phyloP scores from a whole-genome alignment of 2,888 invertebrate genomes.

The Creontiades dilutus region DNA sequence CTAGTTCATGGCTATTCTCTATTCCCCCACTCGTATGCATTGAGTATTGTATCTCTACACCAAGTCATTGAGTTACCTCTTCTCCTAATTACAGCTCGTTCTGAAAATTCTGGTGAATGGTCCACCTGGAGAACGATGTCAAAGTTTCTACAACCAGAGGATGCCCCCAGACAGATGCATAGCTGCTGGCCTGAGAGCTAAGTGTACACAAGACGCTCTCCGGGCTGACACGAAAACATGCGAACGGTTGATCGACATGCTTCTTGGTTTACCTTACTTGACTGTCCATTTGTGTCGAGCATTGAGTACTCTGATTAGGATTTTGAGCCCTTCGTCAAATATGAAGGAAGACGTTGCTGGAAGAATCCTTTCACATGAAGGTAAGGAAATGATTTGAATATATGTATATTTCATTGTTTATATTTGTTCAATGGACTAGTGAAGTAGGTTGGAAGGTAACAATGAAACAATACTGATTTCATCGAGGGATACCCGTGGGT shows the following conservation, averaged over 20 bases:
- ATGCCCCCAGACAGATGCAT: conserved; percentile 52
- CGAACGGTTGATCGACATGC: not conserved
- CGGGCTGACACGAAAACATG: not conserved
- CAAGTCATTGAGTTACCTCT: not conserved
- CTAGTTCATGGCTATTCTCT: not conserved
- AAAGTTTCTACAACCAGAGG: conserved; percentile 1
- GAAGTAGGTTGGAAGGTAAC: too few relatives aligned
- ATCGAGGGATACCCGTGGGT: too few relatives aligned
- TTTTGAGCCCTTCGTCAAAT: not conserved
- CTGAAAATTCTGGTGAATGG: conserved; percentile 22
- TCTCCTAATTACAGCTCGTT: conserved; percentile 3
- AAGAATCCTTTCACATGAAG: not conserved
- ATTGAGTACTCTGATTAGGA: not conserved
- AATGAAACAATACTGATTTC: too few relatives aligned
- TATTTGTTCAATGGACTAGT: too few relatives aligned
- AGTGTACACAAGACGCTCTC: not conserved
- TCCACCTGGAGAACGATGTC: conserved; percentile 53
- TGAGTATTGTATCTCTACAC: not conserved
- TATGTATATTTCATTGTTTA: too few relatives aligned
- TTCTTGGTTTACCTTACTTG: conserved; percentile 43
- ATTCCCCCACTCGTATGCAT: not conserved
- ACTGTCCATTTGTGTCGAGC: conserved; percentile 18
- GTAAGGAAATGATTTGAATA: not conserved
- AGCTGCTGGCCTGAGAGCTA: not conserved
- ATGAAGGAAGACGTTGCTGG: not conserved